Base-by-base conservation (phyloP, 92 coral and sea anemone genomes). In the Parazoanthus atlanticus region DNA sequence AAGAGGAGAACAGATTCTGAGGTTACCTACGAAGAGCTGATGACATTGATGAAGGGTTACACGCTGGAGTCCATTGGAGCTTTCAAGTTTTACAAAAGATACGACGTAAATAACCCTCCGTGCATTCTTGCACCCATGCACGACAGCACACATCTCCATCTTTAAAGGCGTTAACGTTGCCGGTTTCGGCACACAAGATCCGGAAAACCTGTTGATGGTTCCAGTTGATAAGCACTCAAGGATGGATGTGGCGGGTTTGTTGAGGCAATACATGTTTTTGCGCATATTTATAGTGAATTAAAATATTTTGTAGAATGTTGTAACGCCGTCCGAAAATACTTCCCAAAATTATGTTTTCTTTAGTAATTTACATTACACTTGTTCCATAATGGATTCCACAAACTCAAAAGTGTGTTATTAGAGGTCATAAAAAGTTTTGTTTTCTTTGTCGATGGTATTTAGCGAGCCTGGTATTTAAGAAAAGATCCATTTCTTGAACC, bases 61-160 rank as follows among this genome's bases (percentile, higher is more conserved):
- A 90, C 90, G 36, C 89, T 91, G 41, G 97, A 94, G 67, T 89
- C 91, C 49, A 80, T 94, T 69, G 97, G 97, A 8, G 85, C 92
- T 17, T 93, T 89, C 46, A 85, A 32, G 52, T 94, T 94, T 88
- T 79, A 41, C 70, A 87, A 90, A n/a, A 92, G 93, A 28, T 94
- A 94, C 84, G 88, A 83, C 58, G 74, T 94, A 31, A 90, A 91
- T 15, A 83, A 80, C 56, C 80, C 88, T 78, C 96, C 98, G 25
- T 91, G 98, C 74, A 82, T 86, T 4, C 84, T 93, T 52, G 49
- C 93, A 74, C 8, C 94, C 98, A n/a, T n/a, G n/a, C n/a, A 3
- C 93, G 7, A 94, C 98, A 11, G 88, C 94, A 2, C 98, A 96
- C 89, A 89, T 94, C 69, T 96, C 98, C 8, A 58, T 95, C 10